Evolutionary conservation across 2,797 vertebrate species (phyloP).

Genomic region (Lagothrix lagotricha): DNA sequence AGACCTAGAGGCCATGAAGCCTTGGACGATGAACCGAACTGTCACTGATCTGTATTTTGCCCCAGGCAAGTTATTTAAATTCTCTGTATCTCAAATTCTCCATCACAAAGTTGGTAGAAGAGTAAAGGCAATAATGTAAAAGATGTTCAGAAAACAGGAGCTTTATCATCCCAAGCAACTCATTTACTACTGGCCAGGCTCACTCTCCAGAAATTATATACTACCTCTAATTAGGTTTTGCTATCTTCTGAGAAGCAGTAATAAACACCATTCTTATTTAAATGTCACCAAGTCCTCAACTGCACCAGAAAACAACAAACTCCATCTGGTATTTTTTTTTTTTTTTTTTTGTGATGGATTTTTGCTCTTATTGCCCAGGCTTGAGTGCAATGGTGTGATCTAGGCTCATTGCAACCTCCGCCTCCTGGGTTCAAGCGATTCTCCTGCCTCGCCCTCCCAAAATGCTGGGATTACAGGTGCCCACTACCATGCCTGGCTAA

Average conservation of each 20-base stretch:
- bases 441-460: neutral
- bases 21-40: neutral
- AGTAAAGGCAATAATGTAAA: too few relatives aligned
- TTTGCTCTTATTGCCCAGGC: neutral
- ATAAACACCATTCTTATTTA: neutral
- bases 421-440: neutral
- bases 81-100: neutral
- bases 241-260: neutral
- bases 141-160: neutral
- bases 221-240: neutral
- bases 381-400: neutral
- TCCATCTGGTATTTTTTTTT: neutral
- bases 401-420: neutral
- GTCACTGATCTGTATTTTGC: neutral
- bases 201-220: neutral
- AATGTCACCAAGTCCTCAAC: neutral
- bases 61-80: neutral
- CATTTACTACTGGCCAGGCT: neutral
- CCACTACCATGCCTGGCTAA: neutral
- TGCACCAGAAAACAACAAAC: constrained; percentile 19
- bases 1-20: neutral
- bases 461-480: neutral
- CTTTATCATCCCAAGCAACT: neutral
- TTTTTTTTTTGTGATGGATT: neutral
- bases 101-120: neutral